A percentile compares a stretch with the other conserved stretches of the same genome.
phyloP scores from a whole-genome alignment of 37 sponge, comb jelly and placozoan genomes.

The Spongilla lacustris region DNA sequence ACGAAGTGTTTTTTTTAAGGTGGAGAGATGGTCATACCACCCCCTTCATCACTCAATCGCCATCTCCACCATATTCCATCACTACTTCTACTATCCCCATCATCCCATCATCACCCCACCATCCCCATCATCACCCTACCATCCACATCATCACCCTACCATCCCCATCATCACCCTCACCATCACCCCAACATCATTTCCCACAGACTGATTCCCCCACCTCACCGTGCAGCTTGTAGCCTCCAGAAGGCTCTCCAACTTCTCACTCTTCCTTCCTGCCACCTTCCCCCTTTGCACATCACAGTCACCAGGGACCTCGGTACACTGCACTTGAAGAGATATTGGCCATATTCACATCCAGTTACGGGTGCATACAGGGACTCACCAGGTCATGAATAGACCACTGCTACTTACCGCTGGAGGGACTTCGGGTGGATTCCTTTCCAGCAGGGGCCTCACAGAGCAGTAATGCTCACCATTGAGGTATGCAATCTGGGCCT shows the following conservation, averaged over 20 bases:
- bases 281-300: not conserved
- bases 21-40: constrained; percentile 4
- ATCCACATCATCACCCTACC: no score
- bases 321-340: not conserved
- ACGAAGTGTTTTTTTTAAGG: not conserved
- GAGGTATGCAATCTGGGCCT: constrained; percentile 78
- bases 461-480: constrained; percentile 85
- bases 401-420: not conserved
- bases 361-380: not conserved
- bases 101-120: no score
- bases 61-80: no score
- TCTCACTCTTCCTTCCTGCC: not conserved
- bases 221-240: constrained; percentile 59
- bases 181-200: no score
- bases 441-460: constrained; percentile 27
- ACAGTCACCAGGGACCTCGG: not conserved
- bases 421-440: not conserved
- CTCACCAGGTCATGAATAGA: not conserved
- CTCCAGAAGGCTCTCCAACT: not conserved
- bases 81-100: no score
- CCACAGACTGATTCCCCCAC: no score
- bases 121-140: no score
- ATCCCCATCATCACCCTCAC: not conserved
- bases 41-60: no score
- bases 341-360: not conserved